phyloP scores from a whole-genome alignment of 1,140 invertebrate genomes.

The Artemia franciscana region DNA sequence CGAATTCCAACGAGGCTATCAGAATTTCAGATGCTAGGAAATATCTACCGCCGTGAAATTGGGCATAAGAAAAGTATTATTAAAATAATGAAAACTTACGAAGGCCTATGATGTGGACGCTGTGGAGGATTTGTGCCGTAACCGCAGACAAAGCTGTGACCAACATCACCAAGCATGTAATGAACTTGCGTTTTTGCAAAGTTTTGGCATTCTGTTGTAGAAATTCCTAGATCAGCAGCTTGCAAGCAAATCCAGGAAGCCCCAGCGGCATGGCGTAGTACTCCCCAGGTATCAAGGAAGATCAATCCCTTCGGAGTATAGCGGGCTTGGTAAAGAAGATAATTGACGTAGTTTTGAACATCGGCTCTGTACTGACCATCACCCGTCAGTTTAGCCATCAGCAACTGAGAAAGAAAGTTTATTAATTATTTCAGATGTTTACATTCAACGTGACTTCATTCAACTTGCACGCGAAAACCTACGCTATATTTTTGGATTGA shows the following conservation, averaged over 20 bases:
- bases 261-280: slow-evolving; percentile 30
- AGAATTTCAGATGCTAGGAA: too few relatives aligned
- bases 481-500: too few relatives aligned
- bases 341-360: slow-evolving; percentile 27
- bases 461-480: too few relatives aligned
- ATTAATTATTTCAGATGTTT: too few relatives aligned
- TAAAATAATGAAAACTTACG: slow-evolving; percentile 1
- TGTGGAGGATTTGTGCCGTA: slow-evolving; percentile 22
- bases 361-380: slow-evolving; percentile 23
- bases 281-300: slow-evolving; percentile 31
- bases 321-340: slow-evolving; percentile 22
- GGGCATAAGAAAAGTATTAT: neutral
- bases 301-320: slow-evolving; percentile 29
- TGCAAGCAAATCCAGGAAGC: slow-evolving; percentile 30
- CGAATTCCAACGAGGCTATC: too few relatives aligned
- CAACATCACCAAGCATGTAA: slow-evolving; percentile 23
- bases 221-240: slow-evolving; percentile 14
- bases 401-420: slow-evolving; percentile 18
- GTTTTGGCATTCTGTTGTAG: slow-evolving; percentile 12
- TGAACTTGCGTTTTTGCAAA: slow-evolving; percentile 23
- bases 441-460: too few relatives aligned
- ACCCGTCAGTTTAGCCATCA: slow-evolving; percentile 23
- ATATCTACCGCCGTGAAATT: too few relatives aligned
- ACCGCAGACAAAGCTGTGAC: slow-evolving; percentile 24
- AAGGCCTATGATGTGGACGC: slow-evolving; percentile 6